Evolutionary conservation across 2,888 invertebrate species (phyloP), one percentile per base, ranked within the genome.

Genomic region (Allophyes oxyacanthae): DNA sequence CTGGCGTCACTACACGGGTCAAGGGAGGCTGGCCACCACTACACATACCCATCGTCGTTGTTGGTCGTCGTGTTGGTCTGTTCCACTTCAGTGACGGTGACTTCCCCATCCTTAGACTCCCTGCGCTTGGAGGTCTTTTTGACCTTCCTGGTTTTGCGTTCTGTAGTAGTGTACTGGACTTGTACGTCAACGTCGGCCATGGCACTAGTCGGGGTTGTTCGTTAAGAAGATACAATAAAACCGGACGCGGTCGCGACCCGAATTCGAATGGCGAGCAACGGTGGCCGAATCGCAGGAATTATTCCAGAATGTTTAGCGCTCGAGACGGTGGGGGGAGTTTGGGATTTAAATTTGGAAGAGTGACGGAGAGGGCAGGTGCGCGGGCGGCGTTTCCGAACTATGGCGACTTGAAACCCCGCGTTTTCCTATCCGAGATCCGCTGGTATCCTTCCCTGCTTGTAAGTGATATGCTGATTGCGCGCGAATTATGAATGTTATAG

Each of bases 131-230:
- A 96, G 85, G 96, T 96, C 87, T 96, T 96, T 79, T 97, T 96
- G 95, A 98, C 98, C 95, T 98, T 98, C 94, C 97, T 97, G 95
- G 98, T 98, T 92, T 97, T 97, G 89, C 97, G 96, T 94, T 98
- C 97, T 84, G 97, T 97, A 87, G 97, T 96, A 87, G 97, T 96
- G 90, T 96, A 96, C 92, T 97, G 96, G 95, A 97, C 97, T 95
- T 97, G 97, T 76, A 97, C 96, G 93, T 98, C 98, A 85, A 98
- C 98, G 95, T 98, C 98, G 90, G 97, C 98, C 98, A 98, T 98
- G 94, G 86, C 80, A 82, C 80, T 74, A 78, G 79, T 78, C 78
- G 81, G 77, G 71, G 75, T 77, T 81, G 82, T 78, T 81, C 66
- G 64, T 69, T 79, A 78, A 75, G 77, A 79, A 77, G 81, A 78